Percentiles rank a stretch among this genome's conserved stretches.
These are phyloP conservation scores for rat (Rattus norvegicus) DNA, from an alignment of 2,113 vertebrate genomes.

Conservation along the genomic window GRCr8 NC_086021.1:44505001-44505500, in stretches of 20 bases:
- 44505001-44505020: not conserved
- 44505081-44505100: not conserved
- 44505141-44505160: not conserved
- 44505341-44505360: not conserved
- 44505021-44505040: not conserved
- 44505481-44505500: not conserved
- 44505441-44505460: conserved; percentile 51
- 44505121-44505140: not conserved
- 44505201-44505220: not conserved
- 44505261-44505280: not conserved
- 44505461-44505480: conserved; percentile 57
- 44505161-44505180: not conserved
- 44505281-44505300: not conserved
- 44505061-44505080: not conserved
- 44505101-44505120: not conserved
- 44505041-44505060: not conserved
- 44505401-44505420: not conserved
- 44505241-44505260: not conserved
- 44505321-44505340: not conserved
- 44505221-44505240: not conserved
- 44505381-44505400: not conserved
- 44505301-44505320: not conserved
- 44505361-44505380: not conserved
- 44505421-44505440: conserved; percentile 19
- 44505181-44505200: not conserved